phyloP scores from a whole-genome alignment of 2,888 invertebrate genomes.

The Escarpia spicata region DNA sequence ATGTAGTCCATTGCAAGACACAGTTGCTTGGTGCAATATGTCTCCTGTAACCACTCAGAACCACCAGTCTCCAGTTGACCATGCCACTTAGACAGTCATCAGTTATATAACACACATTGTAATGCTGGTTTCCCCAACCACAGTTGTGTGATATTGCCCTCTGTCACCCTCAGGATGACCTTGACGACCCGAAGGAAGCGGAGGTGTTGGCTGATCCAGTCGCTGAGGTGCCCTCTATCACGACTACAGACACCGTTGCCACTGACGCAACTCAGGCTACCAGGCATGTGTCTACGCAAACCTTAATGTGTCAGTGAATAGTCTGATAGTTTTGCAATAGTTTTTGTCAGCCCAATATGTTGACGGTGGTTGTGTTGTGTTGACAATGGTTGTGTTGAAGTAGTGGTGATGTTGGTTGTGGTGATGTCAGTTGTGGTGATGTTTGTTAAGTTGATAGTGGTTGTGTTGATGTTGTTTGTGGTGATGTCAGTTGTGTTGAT shows the following conservation, averaged over 20 bases:
- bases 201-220: constrained; percentile 2
- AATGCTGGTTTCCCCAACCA: background rate
- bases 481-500: no score
- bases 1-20: no score
- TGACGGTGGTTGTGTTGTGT: no score
- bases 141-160: background rate
- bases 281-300: background rate
- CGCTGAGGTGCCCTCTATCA: background rate
- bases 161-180: background rate
- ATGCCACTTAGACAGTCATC: background rate
- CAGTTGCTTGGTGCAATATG: no score
- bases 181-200: background rate
- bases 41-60: no score
- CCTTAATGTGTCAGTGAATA: background rate
- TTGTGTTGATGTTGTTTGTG: no score
- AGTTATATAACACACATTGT: background rate
- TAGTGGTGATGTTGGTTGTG: no score
- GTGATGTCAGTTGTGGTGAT: no score
- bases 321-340: no score
- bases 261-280: background rate
- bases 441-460: no score
- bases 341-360: no score
- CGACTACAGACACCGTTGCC: background rate
- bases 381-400: no score
- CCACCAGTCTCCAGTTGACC: background rate